A percentile compares a stretch with the other conserved stretches of the same genome.
These are phyloP conservation scores for Leptopterna dolabrata DNA, from an alignment of 2,888 invertebrate species.

Conservation along the genomic window DNA sequence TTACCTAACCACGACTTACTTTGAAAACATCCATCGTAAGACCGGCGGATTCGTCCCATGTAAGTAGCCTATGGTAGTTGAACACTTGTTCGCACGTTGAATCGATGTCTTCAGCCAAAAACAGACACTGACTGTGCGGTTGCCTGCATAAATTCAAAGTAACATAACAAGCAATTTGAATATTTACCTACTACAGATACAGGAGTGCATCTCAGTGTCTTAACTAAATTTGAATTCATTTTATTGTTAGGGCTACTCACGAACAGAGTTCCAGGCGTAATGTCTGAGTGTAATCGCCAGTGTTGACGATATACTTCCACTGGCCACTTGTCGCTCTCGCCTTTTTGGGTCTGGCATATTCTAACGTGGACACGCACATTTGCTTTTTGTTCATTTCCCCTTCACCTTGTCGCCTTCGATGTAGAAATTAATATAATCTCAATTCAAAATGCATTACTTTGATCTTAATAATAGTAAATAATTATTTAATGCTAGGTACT, in stretches of 20 bases:
- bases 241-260: conserved; percentile 69
- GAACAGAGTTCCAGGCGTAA: conserved; percentile 83
- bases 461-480: no score
- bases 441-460: not conserved
- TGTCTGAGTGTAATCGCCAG: conserved; percentile 86
- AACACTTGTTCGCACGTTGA: conserved; percentile 86
- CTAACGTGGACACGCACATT: conserved; percentile 82
- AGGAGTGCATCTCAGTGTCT: no score
- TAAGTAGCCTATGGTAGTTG: conserved; percentile 83
- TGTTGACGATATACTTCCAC: conserved; percentile 89
- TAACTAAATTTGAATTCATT: no score
- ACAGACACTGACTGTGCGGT: conserved; percentile 81
- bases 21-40: conserved; percentile 88
- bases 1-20: no score
- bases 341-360: conserved; percentile 83
- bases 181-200: no score
- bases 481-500: no score
- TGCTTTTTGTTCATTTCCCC: conserved; percentile 71
- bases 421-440: not conserved
- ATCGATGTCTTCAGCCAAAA: conserved; percentile 81
- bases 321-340: conserved; percentile 83
- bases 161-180: not conserved
- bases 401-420: conserved; percentile 56
- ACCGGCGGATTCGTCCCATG: conserved; percentile 84
- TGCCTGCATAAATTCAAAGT: conserved; percentile 70